Evolutionary conservation across 2,888 invertebrate genomes (phyloP).

Genomic region (Patella ulyssiponensis): DNA sequence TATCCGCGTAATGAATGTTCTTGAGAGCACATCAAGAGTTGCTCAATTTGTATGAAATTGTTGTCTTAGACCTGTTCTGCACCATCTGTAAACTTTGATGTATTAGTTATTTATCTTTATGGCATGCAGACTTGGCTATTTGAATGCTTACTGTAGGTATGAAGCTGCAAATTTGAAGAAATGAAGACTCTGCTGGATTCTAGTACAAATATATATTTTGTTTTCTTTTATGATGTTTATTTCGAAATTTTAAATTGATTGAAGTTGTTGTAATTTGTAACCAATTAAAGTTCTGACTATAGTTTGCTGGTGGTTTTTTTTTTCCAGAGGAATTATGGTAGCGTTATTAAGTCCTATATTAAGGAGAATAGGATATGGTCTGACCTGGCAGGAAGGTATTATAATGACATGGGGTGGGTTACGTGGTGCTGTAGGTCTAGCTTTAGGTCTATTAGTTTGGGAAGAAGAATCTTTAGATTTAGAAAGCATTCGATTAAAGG

Average conservation of each 20-base stretch:
- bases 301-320: neutral
- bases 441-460: constrained; percentile 76
- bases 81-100: no score
- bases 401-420: constrained; percentile 79
- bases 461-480: constrained; percentile 69
- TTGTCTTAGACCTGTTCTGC: no score
- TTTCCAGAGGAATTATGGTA: constrained; percentile 73
- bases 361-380: constrained; percentile 76
- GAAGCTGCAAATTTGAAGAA: no score
- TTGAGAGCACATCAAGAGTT: no score
- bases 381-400: constrained; percentile 76
- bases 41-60: no score
- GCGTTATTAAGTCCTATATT: constrained; percentile 75
- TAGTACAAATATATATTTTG: constrained; percentile 11
- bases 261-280: neutral
- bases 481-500: constrained; percentile 52
- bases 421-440: constrained; percentile 77
- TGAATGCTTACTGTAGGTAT: no score
- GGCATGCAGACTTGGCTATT: no score
- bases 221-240: neutral
- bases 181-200: neutral
- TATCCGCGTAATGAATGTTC: no score
- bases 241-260: neutral
- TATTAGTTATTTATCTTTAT: no score
- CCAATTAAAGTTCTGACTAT: neutral